A percentile compares a stretch with the other conserved stretches of the same genome.
Evolutionary conservation across 2,888 invertebrate genomes (phyloP).

Genomic region (Lathronympha strigana): DNA sequence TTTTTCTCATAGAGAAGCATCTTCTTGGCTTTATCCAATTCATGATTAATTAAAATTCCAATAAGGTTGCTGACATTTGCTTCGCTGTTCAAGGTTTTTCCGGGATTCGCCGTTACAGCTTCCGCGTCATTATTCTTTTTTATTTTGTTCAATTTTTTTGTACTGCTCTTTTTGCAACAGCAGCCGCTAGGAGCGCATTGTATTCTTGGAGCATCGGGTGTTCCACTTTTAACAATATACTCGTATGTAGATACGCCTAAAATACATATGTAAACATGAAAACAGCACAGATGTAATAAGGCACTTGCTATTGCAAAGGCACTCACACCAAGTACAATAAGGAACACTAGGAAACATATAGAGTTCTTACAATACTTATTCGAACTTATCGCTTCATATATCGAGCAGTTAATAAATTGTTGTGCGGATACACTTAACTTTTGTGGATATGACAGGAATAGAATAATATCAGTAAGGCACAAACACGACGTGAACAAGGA

Average conservation of each 20-base stretch:
- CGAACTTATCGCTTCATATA: slow-evolving; percentile 46
- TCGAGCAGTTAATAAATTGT: slow-evolving; percentile 67
- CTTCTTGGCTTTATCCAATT: slow-evolving; percentile 68
- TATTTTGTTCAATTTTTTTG: slow-evolving; percentile 51
- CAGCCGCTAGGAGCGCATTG: slow-evolving; percentile 29
- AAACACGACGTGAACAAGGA: slow-evolving; percentile 88
- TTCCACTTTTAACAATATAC: slow-evolving; percentile 85
- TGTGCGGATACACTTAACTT: slow-evolving; percentile 84
- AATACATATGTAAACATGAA: slow-evolving; percentile 93
- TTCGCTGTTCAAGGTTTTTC: slow-evolving; percentile 44
- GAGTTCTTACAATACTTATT: slow-evolving; percentile 65
- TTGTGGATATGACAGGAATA: slow-evolving; percentile 86
- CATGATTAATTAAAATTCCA: slow-evolving; percentile 65
- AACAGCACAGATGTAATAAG: slow-evolving; percentile 92
- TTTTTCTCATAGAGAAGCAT: slow-evolving; percentile 68
- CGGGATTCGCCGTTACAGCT: slow-evolving; percentile 35
- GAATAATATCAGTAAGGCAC: slow-evolving; percentile 87
- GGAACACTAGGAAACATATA: slow-evolving; percentile 67
- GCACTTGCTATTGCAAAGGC: slow-evolving; percentile 91
- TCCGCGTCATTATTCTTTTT: slow-evolving; percentile 42
- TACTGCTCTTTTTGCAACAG: slow-evolving; percentile 53
- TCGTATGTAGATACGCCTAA: slow-evolving; percentile 95
- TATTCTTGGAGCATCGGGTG: slow-evolving; percentile 52
- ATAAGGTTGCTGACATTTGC: slow-evolving; percentile 63
- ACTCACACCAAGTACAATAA: slow-evolving; percentile 85